Percentiles rank a stretch among this genome's conserved stretches.
Evolutionary conservation across 1,140 invertebrate species (phyloP).

Genomic region (Chrysomallon squamiferum): DNA sequence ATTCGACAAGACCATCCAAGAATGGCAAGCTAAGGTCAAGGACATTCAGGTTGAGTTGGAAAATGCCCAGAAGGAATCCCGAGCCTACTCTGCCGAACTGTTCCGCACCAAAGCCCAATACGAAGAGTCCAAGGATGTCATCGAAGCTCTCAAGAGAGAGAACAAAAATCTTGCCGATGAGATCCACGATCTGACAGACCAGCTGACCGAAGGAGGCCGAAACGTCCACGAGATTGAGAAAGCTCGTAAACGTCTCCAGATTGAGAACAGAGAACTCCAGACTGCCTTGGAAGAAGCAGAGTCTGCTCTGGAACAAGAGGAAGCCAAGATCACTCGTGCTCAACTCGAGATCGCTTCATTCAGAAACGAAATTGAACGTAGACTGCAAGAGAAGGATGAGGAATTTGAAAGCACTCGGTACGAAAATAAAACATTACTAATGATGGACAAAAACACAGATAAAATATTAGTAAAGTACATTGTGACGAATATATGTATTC

Average conservation of each 20-base stretch:
- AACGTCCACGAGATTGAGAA: conserved; percentile 97
- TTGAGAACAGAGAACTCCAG: conserved; percentile 98
- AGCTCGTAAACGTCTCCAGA: conserved; percentile 93
- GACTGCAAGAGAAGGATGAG: conserved; percentile 98
- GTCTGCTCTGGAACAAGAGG: conserved; percentile 89
- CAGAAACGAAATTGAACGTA: conserved; percentile 96
- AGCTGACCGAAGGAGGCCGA: conserved; percentile 94
- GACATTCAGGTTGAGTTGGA: conserved; percentile 96
- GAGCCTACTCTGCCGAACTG: conserved; percentile 98
- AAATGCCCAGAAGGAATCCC: conserved; percentile 97
- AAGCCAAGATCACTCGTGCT: conserved; percentile 78
- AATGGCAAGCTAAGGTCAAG: conserved; percentile 99
- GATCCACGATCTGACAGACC: conserved; percentile 97
- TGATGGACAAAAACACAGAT: no score
- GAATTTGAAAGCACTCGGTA: conserved; percentile 96
- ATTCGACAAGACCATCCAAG: conserved; percentile 98
- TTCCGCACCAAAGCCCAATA: conserved; percentile 98
- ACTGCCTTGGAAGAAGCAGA: conserved; percentile 98
- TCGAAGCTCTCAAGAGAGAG: conserved; percentile 96
- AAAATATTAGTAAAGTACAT: no score
- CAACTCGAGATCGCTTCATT: conserved; percentile 97
- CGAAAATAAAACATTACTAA: no score
- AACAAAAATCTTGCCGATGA: conserved; percentile 97
- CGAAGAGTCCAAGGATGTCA: conserved; percentile 94
- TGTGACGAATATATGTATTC: no score